These are phyloP conservation scores for Sicus ferrugineus DNA, from an alignment of 2,888 invertebrate species.

Conservation along the genomic window DNA sequence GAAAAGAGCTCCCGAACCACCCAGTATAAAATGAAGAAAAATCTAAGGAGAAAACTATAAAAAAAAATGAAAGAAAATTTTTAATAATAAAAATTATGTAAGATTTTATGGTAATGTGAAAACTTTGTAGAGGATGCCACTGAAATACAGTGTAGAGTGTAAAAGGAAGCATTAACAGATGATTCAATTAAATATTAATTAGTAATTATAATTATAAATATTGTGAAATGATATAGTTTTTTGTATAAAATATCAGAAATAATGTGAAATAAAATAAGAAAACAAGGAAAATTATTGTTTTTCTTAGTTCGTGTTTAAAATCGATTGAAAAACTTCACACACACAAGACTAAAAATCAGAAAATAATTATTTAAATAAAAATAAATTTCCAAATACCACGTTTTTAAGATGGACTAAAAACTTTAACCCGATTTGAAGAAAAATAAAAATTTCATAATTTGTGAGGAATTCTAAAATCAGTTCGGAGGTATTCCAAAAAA, in stretches of 20 bases:
- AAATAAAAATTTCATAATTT: too few relatives aligned
- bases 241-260: conserved; percentile 33
- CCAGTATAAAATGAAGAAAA: too few relatives aligned
- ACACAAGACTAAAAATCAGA: too few relatives aligned
- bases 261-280: conserved; percentile 25
- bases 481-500: too few relatives aligned
- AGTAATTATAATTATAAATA: conserved; percentile 23
- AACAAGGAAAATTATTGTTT: conserved; percentile 11
- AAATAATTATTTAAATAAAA: too few relatives aligned
- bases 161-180: not conserved
- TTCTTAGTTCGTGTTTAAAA: too few relatives aligned
- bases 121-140: not conserved
- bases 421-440: too few relatives aligned
- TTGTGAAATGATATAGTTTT: conserved; percentile 32
- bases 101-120: conserved; percentile 13
- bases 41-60: not conserved
- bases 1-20: too few relatives aligned
- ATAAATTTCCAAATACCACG: too few relatives aligned
- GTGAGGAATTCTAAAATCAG: too few relatives aligned
- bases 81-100: conserved; percentile 9
- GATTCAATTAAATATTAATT: conserved; percentile 25
- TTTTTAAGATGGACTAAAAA: too few relatives aligned
- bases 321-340: too few relatives aligned
- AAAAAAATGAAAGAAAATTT: conserved; percentile 6
- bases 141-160: not conserved